Evolutionary conservation across 2,113 vertebrate genomes (phyloP).

Genomic region (Hepsetus odoe): DNA sequence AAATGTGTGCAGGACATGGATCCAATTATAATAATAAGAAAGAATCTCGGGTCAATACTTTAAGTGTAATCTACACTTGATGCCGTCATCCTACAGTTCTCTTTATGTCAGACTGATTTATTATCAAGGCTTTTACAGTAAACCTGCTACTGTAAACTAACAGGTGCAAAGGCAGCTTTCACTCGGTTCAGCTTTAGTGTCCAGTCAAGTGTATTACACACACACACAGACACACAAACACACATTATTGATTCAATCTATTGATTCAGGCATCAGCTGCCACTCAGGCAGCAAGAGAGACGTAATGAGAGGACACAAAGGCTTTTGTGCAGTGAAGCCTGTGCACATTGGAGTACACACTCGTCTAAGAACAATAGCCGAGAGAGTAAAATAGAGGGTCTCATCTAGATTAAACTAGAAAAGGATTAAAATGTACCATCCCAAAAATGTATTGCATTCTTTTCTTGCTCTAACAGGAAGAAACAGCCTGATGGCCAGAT

Average conservation of each 20-base stretch:
- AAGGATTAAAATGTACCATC: no score
- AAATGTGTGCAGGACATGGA: no score
- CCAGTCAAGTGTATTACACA: constrained; percentile 8
- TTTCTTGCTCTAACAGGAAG: no score
- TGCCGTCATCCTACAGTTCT: neutral
- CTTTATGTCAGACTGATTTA: neutral
- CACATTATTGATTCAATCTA: constrained; percentile 60
- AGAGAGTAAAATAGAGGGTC: neutral
- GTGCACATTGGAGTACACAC: constrained; percentile 1
- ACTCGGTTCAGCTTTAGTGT: neutral
- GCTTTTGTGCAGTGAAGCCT: constrained; percentile 11
- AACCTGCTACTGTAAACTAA: neutral
- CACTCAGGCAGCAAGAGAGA: constrained; percentile 38
- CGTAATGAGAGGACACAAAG: constrained; percentile 44
- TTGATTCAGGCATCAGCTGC: neutral
- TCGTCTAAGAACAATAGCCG: neutral
- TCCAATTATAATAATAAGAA: no score
- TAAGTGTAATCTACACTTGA: no score
- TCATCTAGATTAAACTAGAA: no score
- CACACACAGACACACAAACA: constrained; percentile 23
- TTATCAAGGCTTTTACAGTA: neutral
- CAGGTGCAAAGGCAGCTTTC: neutral
- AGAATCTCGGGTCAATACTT: no score
- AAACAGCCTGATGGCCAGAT: no score
- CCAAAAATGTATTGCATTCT: no score